phyloP scores from a whole-genome alignment of 2,888 invertebrate genomes.

The Podabrus alpinus region DNA sequence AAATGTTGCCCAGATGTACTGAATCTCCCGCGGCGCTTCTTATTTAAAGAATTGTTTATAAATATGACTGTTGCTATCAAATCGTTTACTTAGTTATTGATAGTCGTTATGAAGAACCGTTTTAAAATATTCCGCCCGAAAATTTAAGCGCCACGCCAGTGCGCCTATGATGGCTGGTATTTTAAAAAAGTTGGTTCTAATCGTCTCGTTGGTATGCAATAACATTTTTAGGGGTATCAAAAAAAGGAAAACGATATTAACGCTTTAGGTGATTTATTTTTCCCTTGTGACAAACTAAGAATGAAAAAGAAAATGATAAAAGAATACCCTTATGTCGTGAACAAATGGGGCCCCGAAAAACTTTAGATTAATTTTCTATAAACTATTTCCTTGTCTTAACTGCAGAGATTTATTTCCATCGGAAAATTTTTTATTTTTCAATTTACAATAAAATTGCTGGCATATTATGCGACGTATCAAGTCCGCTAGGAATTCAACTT shows the following conservation, averaged over 20 bases:
- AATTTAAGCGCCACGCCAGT: not conserved
- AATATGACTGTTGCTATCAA: no score
- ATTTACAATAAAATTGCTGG: not conserved
- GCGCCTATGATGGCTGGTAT: not conserved
- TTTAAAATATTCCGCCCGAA: not conserved
- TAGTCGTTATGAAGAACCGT: no score
- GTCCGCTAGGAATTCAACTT: constrained; percentile 13
- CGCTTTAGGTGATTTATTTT: constrained; percentile 45
- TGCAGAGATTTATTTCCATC: constrained; percentile 17
- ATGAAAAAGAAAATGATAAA: constrained; percentile 45
- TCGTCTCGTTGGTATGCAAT: constrained; percentile 19
- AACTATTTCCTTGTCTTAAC: constrained; percentile 18
- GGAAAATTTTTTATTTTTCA: not conserved
- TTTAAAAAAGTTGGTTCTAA: not conserved
- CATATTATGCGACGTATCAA: constrained; percentile 7
- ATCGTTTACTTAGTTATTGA: no score
- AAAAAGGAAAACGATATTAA: constrained; percentile 43
- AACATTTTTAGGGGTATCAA: constrained; percentile 27
- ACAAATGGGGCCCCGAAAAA: constrained; percentile 29
- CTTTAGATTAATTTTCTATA: constrained; percentile 31
- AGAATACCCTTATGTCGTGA: constrained; percentile 37
- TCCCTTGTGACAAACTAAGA: constrained; percentile 45
- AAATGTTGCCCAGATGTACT: no score
- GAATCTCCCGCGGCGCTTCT: no score
- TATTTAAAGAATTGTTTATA: no score